These are phyloP conservation scores for Chaunax sp. DNA, from an alignment of 2,797 vertebrate genomes.

Conservation along the genomic window DNA sequence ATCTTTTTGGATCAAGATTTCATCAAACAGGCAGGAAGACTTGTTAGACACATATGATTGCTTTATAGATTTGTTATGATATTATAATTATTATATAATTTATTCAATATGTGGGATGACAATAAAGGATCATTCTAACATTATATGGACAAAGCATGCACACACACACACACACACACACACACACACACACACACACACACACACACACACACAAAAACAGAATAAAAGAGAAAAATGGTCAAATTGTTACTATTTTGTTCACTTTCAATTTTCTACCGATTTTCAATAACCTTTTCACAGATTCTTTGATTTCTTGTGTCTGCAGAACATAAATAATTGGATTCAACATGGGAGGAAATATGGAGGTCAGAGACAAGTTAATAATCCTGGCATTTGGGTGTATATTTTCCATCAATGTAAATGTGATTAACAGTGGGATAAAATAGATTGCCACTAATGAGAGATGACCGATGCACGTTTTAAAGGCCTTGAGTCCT, in stretches of 20 bases:
- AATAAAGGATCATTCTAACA: no score
- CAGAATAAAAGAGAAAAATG: no score
- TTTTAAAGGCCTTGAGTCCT: slow-evolving; percentile 72
- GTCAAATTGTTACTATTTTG: not conserved
- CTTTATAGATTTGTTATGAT: no score
- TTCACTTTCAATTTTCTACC: not conserved
- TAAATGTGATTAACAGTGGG: slow-evolving; percentile 66
- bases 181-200: no score
- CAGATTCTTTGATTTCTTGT: slow-evolving; percentile 70
- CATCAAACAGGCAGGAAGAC: no score
- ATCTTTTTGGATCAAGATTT: no score
- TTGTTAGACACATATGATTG: no score
- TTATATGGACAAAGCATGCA: no score
- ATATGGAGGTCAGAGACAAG: slow-evolving; percentile 57
- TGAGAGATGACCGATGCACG: slow-evolving; percentile 68
- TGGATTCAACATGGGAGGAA: slow-evolving; percentile 76
- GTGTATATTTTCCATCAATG: slow-evolving; percentile 52
- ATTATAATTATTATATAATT: no score
- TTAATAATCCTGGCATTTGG: slow-evolving; percentile 73
- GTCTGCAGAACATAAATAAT: slow-evolving; percentile 78
- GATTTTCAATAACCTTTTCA: slow-evolving; percentile 51
- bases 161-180: no score
- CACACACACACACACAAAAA: no score
- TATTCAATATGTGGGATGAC: no score
- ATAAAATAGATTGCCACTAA: slow-evolving; percentile 75